Conservation (phyloP, 2,888 invertebrate genomes). For the Lapara coniferarum region DNA sequence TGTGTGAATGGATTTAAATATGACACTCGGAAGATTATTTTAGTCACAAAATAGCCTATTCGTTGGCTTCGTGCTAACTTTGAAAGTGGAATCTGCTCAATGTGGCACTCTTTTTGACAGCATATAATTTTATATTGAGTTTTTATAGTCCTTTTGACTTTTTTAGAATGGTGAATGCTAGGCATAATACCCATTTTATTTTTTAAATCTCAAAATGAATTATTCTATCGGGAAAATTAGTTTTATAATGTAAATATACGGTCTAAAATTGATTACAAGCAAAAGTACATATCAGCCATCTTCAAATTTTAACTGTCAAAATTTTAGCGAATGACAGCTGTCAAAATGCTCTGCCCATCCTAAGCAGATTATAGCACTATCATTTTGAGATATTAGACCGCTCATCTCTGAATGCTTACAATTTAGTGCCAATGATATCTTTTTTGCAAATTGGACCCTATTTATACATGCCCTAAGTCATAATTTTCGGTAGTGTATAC, state of each 20-base stretch:
- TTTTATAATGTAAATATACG: neutral
- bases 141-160: neutral
- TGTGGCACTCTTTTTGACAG: slow-evolving; percentile 10
- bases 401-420: slow-evolving; percentile 38
- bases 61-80: neutral
- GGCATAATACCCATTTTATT: neutral
- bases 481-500: slow-evolving; percentile 56
- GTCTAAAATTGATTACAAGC: slow-evolving; percentile 2
- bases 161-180: neutral
- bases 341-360: neutral
- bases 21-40: slow-evolving; percentile 5
- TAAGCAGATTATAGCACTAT: neutral
- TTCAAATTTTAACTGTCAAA: neutral
- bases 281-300: slow-evolving; percentile 6
- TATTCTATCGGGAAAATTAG: neutral
- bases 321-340: slow-evolving; percentile 14
- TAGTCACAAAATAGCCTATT: slow-evolving; percentile 18
- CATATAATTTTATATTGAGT: slow-evolving; percentile 9
- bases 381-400: slow-evolving; percentile 8
- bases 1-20: slow-evolving; percentile 5
- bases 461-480: slow-evolving; percentile 43
- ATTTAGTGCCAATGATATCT: slow-evolving; percentile 56
- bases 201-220: neutral
- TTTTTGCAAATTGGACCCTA: slow-evolving; percentile 46
- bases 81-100: neutral